phyloP scores from a whole-genome alignment of 2,113 vertebrate genomes.

The Chaenocephalus aceratus region DNA sequence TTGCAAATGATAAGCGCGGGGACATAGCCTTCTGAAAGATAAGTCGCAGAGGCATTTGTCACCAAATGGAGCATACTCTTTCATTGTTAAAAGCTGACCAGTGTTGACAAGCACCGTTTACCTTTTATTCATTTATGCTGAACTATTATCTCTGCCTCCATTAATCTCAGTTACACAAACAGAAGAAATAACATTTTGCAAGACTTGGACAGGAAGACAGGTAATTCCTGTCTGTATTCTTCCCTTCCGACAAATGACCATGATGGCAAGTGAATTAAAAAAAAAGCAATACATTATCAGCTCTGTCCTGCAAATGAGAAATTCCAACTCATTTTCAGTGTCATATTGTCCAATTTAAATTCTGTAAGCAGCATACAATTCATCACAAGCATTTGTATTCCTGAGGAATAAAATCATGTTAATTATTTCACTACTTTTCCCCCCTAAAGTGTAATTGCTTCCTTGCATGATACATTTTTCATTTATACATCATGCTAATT shows the following conservation, averaged over 20 bases:
- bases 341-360: constrained; percentile 53
- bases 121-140: constrained; percentile 72
- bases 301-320: constrained; percentile 38
- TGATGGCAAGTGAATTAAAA: constrained; percentile 18
- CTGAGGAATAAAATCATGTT: constrained; percentile 51
- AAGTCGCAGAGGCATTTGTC: constrained; percentile 75
- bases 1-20: constrained; percentile 75
- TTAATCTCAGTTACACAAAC: constrained; percentile 70
- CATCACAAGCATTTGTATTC: constrained; percentile 27
- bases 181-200: constrained; percentile 52
- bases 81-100: constrained; percentile 71
- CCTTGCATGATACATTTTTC: constrained; percentile 53
- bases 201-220: constrained; percentile 17
- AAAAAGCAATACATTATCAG: constrained; percentile 47
- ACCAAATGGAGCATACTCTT: constrained; percentile 68
- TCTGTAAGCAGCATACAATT: constrained; percentile 25
- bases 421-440: constrained; percentile 26
- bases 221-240: constrained; percentile 31
- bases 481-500: constrained; percentile 69
- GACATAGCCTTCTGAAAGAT: constrained; percentile 70
- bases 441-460: constrained; percentile 53
- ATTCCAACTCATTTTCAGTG: constrained; percentile 13
- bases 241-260: constrained; percentile 33
- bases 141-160: constrained; percentile 68
- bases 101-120: constrained; percentile 73